phyloP scores from a whole-genome alignment of 1,140 invertebrate genomes.

The Trachymyrmex septentrionalis region DNA sequence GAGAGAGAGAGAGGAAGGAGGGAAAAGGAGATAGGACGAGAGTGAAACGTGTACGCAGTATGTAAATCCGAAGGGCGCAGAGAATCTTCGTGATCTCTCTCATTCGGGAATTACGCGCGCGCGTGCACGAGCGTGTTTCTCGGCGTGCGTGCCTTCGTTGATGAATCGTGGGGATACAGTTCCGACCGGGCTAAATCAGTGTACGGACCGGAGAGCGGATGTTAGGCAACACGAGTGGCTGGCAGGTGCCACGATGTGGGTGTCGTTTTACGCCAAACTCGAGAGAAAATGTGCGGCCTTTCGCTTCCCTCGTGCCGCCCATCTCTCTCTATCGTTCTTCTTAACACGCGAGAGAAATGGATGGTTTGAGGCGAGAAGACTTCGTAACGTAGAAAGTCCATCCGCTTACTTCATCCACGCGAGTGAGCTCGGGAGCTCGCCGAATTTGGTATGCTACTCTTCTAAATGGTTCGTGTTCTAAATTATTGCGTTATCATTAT shows the following conservation, averaged over 20 bases:
- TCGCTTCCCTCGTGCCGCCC: constrained; percentile 57
- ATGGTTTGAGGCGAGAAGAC: not conserved
- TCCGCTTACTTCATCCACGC: constrained; percentile 1
- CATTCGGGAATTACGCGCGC: constrained; percentile 51
- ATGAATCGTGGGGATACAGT: constrained; percentile 41
- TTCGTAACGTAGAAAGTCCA: constrained; percentile 45
- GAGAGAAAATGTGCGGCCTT: constrained; percentile 65
- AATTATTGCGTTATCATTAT: not conserved
- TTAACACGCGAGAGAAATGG: constrained; percentile 15
- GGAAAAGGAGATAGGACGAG: constrained; percentile 6
- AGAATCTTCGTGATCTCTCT: constrained; percentile 66
- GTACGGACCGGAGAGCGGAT: constrained; percentile 69
- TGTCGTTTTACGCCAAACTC: constrained; percentile 75
- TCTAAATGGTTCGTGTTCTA: not conserved
- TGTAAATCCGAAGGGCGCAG: constrained; percentile 69
- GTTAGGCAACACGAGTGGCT: constrained; percentile 73
- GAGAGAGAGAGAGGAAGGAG: constrained; percentile 5
- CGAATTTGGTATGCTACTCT: not conserved
- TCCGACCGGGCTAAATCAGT: constrained; percentile 62
- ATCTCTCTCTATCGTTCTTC: constrained; percentile 10
- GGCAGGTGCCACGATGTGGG: constrained; percentile 74
- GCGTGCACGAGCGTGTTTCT: constrained; percentile 26
- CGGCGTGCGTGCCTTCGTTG: constrained; percentile 26
- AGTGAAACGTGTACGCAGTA: constrained; percentile 52
- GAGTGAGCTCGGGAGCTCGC: not conserved